Evolutionary conservation across 2,113 vertebrate genomes (phyloP).

Genomic region (Chloebia gouldiae): DNA sequence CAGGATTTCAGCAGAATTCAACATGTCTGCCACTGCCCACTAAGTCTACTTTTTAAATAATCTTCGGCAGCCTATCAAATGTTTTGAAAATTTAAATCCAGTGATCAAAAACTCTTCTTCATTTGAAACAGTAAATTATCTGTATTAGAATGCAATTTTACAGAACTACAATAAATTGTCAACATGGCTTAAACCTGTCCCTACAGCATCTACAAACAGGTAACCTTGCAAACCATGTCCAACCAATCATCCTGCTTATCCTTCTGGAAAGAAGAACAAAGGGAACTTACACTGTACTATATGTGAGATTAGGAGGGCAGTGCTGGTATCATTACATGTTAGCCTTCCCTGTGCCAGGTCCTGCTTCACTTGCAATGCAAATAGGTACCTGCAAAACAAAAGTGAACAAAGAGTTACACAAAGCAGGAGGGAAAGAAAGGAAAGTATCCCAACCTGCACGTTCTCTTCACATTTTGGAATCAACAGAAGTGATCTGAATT

Average conservation of each 20-base stretch:
- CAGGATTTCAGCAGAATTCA: not conserved
- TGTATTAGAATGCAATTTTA: not conserved
- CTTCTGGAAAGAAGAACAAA: not conserved
- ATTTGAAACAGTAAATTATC: not conserved
- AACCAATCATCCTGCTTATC: not conserved
- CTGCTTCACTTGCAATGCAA: conserved; percentile 96
- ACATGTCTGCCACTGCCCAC: not conserved
- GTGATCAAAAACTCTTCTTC: not conserved
- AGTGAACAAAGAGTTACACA: not conserved
- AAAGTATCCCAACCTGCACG: not conserved
- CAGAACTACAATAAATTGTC: not conserved
- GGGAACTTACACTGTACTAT: conserved; percentile 92
- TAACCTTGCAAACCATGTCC: not conserved
- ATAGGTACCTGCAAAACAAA: conserved; percentile 88
- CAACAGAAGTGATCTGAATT: not conserved
- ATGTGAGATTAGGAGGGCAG: conserved; percentile 92
- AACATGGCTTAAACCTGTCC: not conserved
- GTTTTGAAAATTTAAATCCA: not conserved
- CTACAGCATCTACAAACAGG: not conserved
- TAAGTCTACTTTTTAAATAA: not conserved
- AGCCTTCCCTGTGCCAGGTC: conserved; percentile 88
- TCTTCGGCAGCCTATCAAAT: not conserved
- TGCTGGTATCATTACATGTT: conserved; percentile 91
- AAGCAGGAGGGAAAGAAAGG: not conserved
- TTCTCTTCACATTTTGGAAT: not conserved